Percentiles rank a stretch among this genome's conserved stretches.
Evolutionary conservation across 2,888 invertebrate genomes (phyloP).

Genomic region (Euproctis similis): DNA sequence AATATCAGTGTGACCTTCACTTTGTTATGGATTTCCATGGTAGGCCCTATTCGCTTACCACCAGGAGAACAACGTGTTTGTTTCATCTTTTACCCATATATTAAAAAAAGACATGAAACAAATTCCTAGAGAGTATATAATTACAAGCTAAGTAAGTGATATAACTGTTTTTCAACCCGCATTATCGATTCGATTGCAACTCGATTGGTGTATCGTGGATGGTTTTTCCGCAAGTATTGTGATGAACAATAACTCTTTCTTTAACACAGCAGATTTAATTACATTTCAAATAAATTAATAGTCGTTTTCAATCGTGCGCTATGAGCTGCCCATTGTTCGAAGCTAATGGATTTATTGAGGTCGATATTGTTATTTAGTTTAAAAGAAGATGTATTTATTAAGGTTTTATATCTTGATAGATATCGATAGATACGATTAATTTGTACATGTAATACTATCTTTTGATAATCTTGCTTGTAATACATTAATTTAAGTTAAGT

Average conservation of each 20-base stretch:
- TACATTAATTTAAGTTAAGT: no score
- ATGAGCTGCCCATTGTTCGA: constrained; percentile 17
- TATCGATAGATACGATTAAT: no score
- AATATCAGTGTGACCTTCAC: no score
- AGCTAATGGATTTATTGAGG: constrained; percentile 14
- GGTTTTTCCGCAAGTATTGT: constrained; percentile 5
- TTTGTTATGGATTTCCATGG: no score
- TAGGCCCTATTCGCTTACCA: no score
- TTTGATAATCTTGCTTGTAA: no score
- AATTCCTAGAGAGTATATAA: no score
- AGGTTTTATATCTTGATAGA: neutral
- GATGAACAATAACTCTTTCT: constrained; percentile 12
- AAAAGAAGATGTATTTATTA: neutral
- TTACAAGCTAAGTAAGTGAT: no score
- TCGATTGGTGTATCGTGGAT: neutral
- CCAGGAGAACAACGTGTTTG: no score
- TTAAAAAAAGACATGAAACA: no score
- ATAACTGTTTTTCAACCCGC: neutral
- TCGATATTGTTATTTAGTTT: neutral
- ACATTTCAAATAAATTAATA: constrained; percentile 14
- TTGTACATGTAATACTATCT: no score
- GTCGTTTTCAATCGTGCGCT: constrained; percentile 17
- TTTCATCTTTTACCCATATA: no score
- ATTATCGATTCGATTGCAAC: neutral
- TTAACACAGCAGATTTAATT: constrained; percentile 13